Base-by-base conservation (phyloP, 2,888 invertebrate genomes). In the Carterocephalus palaemon region DNA sequence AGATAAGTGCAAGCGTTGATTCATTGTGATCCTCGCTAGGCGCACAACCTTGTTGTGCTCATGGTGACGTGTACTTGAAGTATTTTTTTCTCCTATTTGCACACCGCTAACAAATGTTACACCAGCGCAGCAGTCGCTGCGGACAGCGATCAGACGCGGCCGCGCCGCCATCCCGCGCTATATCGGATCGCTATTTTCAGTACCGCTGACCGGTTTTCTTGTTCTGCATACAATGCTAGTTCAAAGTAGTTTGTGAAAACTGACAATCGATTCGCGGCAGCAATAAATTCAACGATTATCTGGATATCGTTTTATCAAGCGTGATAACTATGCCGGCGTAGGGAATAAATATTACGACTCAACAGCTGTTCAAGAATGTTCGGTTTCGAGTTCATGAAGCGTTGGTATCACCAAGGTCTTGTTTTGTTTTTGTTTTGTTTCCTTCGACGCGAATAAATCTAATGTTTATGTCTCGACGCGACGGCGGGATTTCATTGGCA, bases 341-440 rank as follows among this genome's bases (percentile, higher is more conserved):
- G 76, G 74, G 57, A 64, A 22, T 13, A n/a, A 38, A 20, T 64
- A 57, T 67, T 67, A 67, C 65, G 54, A 59, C 59, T 54, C 51
- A 57, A 56, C 62, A 67, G 52, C 54, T 56, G 57, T 63, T 57
- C 61, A 59, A 83, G 55, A 72, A 86, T 86, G 85, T 85, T 84
- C 62, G 75, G 70, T 75, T 81, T 84, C 67, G 84, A 84, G 60
- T 84, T 85, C 62, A 64, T 84, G 60, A 84, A 82, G 55, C 81
- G 82, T 52, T 84, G 79, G 83, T 83, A 85, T 66, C 71, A 84
- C 64, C 73, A 78, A 60, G 82, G 85, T 86, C 71, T 60, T 82
- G 46, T 49, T 45, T 16, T 15, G 8, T 28, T 51, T 46, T 42
- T 47, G 38, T 45, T 43, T 43, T 47, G 46, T 46, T 41, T 34